Conservation (phyloP, 1,140 invertebrate genomes). For the Goniozus legneri region DNA sequence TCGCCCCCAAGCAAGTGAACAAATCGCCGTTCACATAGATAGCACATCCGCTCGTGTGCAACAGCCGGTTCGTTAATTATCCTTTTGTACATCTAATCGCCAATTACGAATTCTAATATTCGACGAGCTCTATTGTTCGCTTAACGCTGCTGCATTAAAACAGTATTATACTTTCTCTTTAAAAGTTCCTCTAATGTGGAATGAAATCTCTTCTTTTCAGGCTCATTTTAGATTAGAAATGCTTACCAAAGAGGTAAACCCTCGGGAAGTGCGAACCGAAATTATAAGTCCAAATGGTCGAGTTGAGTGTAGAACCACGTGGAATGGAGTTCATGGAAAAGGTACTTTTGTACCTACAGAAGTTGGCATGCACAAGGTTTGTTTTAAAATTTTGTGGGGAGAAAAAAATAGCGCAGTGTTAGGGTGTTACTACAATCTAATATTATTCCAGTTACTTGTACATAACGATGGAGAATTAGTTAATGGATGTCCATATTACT, state of each 20-base stretch:
- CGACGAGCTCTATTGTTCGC: too few species aligned
- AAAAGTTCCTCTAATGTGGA: too few species aligned
- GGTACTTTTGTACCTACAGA: conserved; percentile 85
- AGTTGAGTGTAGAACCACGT: conserved; percentile 61
- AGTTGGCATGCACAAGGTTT: conserved; percentile 84
- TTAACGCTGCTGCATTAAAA: too few species aligned
- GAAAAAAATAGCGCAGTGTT: background rate
- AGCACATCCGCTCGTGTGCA: conserved; percentile 78
- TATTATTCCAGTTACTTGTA: conserved; percentile 58
- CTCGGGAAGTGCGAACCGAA: conserved; percentile 75
- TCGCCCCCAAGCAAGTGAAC: conserved; percentile 73
- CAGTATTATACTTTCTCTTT: too few species aligned
- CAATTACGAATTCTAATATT: background rate
- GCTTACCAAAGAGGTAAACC: conserved; percentile 72
- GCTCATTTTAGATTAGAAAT: conserved; percentile 78
- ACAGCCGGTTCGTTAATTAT: conserved; percentile 66
- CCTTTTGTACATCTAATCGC: background rate
- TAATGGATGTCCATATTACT: conserved; percentile 71
- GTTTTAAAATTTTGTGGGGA: too few species aligned
- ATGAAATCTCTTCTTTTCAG: conserved; percentile 47
- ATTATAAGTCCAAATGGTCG: conserved; percentile 74
- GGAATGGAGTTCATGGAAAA: conserved; percentile 67
- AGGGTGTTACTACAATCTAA: conserved; percentile 9
- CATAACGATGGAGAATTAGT: conserved; percentile 65
- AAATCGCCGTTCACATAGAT: conserved; percentile 71